Conservation (phyloP, 1,140 invertebrate species). For the Apocrypta bakeri region DNA sequence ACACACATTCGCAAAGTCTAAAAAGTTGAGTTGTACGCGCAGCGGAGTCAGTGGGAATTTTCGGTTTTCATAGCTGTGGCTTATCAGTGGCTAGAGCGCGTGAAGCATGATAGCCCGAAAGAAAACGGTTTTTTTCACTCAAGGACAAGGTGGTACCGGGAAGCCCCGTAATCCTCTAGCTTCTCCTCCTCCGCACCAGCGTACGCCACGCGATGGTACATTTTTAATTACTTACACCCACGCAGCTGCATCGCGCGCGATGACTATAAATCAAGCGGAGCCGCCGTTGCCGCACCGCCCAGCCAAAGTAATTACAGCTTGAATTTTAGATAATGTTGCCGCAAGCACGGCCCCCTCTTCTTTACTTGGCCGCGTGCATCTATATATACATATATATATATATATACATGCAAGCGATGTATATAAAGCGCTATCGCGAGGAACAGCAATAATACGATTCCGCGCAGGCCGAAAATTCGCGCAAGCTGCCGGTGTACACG, state of each 20-base stretch:
- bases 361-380: slow-evolving; percentile 38
- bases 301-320: slow-evolving; percentile 76
- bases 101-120: background rate
- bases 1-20: background rate
- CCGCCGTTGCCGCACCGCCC: slow-evolving; percentile 70
- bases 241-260: slow-evolving; percentile 74
- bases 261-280: slow-evolving; percentile 75
- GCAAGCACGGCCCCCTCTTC: slow-evolving; percentile 68
- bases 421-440: slow-evolving; percentile 53
- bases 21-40: slow-evolving; percentile 22
- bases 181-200: slow-evolving; percentile 51
- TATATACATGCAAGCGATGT: background rate
- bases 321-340: slow-evolving; percentile 77
- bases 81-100: slow-evolving; percentile 25
- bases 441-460: slow-evolving; percentile 59
- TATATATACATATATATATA: background rate
- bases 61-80: slow-evolving; percentile 46
- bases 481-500: slow-evolving; percentile 56
- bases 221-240: slow-evolving; percentile 77
- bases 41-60: slow-evolving; percentile 37
- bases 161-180: slow-evolving; percentile 52
- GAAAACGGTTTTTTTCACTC: slow-evolving; percentile 61
- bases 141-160: slow-evolving; percentile 63
- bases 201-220: slow-evolving; percentile 74
- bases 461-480: slow-evolving; percentile 47